Evolutionary conservation across 2,797 vertebrate genomes (phyloP), one percentile per base, ranked within the genome.

Genomic region (Lindbergichthys nudifrons): DNA sequence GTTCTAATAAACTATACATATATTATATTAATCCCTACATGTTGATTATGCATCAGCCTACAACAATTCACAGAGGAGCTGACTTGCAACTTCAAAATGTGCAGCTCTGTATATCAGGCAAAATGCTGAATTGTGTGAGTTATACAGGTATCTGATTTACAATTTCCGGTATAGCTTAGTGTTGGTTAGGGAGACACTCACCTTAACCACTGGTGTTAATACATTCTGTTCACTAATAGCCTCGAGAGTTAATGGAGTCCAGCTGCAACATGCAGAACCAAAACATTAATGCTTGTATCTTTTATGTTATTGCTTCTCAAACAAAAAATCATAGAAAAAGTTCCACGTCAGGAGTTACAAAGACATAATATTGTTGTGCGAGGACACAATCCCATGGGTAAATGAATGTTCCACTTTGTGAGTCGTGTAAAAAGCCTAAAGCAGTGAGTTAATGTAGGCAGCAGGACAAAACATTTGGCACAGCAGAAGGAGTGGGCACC

Each of bases 311-410:
- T 18, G 26, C 18, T 64, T 47, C 9, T 41, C 14, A 0, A 43
- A 39, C 3, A 15, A 14, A 19, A 52, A 50, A 8, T 63, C 21
- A 70, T 63, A 1, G 16, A 57, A 80, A 72, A 59, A 51, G 14
- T 53, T 57, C 66, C 59, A 72, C 43, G 51, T 76, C 73, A 57
- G 62, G 45, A 83, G 71, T 70, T 46, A 72, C 81, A 63, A 42
- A 80, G 15, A 42, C 54, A 58, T 30, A 48, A 78, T 73, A 70
- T 64, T 46, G 67, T 18, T 69, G 18, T 50, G 47, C 30, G 67
- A 65, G 10, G 57, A 61, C 23, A 50, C 21, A 63, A 32, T 61
- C 61, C 64, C 51, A 57, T 46, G 56, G 53, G 43, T 51, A 23
- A 65, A 64, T 50, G 46, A 53, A 39, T 36, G 64, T 80, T 79